These are phyloP conservation scores for Mungos mungo DNA, from an alignment of 2,113 vertebrate species.

Conservation along the genomic window DNA sequence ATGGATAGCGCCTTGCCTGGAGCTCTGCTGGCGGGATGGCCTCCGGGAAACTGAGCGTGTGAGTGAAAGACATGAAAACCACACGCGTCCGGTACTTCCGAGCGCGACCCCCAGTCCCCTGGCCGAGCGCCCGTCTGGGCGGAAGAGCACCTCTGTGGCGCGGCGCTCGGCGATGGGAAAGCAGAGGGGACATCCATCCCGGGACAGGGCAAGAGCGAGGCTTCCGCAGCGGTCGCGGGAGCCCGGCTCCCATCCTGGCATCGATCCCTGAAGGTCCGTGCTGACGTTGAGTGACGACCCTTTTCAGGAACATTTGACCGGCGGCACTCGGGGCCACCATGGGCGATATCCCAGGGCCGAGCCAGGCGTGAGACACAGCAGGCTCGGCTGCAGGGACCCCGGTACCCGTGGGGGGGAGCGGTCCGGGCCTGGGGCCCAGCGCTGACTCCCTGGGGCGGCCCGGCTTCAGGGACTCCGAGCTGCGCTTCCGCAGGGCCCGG, in stretches of 20 bases:
- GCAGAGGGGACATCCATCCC: background rate
- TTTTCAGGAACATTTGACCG: background rate
- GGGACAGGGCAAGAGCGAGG: background rate
- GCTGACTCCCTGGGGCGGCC: background rate
- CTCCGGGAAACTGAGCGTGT: background rate
- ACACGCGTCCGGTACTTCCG: background rate
- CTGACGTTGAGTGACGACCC: background rate
- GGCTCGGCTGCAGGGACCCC: background rate
- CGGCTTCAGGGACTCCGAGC: background rate
- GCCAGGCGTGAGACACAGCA: background rate
- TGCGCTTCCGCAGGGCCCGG: background rate
- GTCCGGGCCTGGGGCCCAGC: background rate
- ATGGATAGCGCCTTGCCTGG: background rate
- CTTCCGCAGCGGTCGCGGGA: background rate
- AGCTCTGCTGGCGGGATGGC: background rate
- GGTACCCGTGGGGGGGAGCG: background rate
- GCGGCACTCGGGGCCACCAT: background rate
- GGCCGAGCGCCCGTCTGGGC: background rate
- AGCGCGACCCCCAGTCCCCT: background rate
- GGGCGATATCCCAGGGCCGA: background rate
- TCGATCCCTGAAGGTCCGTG: background rate
- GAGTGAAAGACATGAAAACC: background rate
- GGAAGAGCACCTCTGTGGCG: background rate
- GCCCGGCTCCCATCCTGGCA: background rate
- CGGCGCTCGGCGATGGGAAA: background rate